Evolutionary conservation across 2,113 vertebrate genomes (phyloP), one percentile per base, ranked within the genome.

Genomic region (Parus major): DNA sequence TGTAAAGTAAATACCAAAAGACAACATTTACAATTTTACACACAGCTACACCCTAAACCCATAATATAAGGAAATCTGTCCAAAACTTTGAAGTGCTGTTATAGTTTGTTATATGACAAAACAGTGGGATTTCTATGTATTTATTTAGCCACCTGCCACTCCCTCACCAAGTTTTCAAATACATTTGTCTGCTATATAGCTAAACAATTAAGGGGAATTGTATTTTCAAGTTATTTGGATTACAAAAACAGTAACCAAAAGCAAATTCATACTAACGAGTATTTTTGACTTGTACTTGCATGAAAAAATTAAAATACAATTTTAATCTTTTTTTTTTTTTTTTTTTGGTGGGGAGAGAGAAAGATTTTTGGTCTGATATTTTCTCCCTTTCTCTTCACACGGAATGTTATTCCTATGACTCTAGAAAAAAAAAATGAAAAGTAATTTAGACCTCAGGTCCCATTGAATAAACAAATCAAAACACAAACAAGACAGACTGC

Each of bases 51-150:
- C 90, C 94, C 94, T 72, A 92, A 97, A 94, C 95, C 84, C 91
- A 86, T 84, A 94, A 92, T 77, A 59, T 88, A 94, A 93, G 77
- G 87, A 92, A 95, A 86, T 72, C 82, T 86, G 75, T 91, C 85
- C 93, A 82, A 95, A 97, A 88, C 94, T 97, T 95, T 91, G 90
- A 95, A 94, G 93, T 91, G 82, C 68, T 96, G 28, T 95, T 95
- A 92, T 39, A 86, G 81, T 68, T 88, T 92, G 77, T 94, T 91
- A 41, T 20, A 84, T 49, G 22, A 73, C 35, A 88, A 85, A 95
- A 86, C 87, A 86, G 76, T 86, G 47, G 31, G 64, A 76, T 88
- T 95, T 83, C 68, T 81, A 20, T 27, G 64, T 95, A 66, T 93
- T 95, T 95, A 85, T 87, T 90, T 86, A 96, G 87, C 68, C 79